Percentiles rank a stretch among this genome's conserved stretches.
Conservation (phyloP, 2,113 vertebrate species). For the Ifrita kowaldi region DNA sequence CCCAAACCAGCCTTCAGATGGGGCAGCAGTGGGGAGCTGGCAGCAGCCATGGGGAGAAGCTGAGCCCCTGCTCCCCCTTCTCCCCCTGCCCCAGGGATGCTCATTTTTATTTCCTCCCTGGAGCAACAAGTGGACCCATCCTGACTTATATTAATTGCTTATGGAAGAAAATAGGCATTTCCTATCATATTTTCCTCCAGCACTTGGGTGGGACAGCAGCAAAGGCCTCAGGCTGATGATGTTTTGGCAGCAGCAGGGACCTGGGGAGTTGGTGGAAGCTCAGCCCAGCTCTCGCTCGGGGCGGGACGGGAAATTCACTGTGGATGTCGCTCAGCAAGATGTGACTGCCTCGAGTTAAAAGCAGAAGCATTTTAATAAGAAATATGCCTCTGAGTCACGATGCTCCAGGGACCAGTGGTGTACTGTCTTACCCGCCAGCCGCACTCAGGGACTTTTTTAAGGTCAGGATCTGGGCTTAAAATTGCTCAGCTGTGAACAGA, state of each 20-base stretch:
- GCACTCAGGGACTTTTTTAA: constrained; percentile 43
- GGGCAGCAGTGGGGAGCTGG: not conserved
- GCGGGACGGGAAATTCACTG: not conserved
- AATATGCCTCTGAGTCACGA: constrained; percentile 38
- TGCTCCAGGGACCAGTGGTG: constrained; percentile 14
- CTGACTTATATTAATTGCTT: not conserved
- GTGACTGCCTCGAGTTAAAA: not conserved
- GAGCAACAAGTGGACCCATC: not conserved
- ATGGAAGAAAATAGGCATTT: not conserved
- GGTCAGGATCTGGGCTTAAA: constrained; percentile 30
- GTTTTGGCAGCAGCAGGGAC: not conserved
- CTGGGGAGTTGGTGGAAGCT: not conserved
- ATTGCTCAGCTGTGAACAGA: constrained; percentile 46
- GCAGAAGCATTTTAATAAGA: constrained; percentile 34
- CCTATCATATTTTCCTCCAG: not conserved
- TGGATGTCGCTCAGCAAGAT: not conserved
- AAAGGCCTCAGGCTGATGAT: not conserved
- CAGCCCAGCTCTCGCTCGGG: not conserved
- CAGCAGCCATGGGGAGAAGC: not conserved
- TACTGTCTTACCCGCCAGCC: constrained; percentile 12
- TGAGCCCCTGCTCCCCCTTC: not conserved
- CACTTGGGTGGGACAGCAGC: not conserved
- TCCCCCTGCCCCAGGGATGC: not conserved
- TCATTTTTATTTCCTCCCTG: not conserved
- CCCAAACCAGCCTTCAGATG: not conserved